A percentile compares a stretch with the other conserved stretches of the same genome.
These are phyloP conservation scores for Eupeodes luniger DNA, from an alignment of 2,888 invertebrate species.

Conservation along the genomic window DNA sequence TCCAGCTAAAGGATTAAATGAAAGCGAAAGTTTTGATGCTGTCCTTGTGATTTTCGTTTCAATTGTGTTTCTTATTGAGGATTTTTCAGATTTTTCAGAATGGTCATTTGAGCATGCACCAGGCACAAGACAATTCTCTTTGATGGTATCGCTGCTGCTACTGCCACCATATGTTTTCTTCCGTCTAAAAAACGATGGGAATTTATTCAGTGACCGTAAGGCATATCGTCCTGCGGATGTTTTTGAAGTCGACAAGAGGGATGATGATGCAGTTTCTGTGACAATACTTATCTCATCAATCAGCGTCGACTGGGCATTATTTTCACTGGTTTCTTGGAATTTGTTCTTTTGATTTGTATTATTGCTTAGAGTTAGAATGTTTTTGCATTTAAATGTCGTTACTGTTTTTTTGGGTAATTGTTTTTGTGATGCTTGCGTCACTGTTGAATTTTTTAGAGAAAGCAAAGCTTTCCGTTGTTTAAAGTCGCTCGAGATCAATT, in stretches of 20 bases:
- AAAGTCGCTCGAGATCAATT: slow-evolving; percentile 58
- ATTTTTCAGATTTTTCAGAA: slow-evolving; percentile 44
- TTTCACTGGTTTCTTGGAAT: slow-evolving; percentile 7
- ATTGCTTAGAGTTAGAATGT: slow-evolving; percentile 66
- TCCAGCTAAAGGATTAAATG: slow-evolving; percentile 58
- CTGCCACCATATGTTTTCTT: slow-evolving; percentile 50
- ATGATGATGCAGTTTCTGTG: slow-evolving; percentile 51
- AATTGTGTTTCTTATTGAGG: slow-evolving; percentile 31
- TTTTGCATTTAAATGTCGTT: slow-evolving; percentile 65
- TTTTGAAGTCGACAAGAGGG: background rate
- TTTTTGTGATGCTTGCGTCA: slow-evolving; percentile 22
- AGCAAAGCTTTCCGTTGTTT: slow-evolving; percentile 64
- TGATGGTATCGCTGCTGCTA: slow-evolving; percentile 47
- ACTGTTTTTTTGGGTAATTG: slow-evolving; percentile 22
- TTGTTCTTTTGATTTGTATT: slow-evolving; percentile 58
- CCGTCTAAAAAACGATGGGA: slow-evolving; percentile 76
- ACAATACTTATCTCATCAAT: slow-evolving; percentile 70
- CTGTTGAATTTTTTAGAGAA: slow-evolving; percentile 43
- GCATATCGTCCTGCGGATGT: slow-evolving; percentile 23
- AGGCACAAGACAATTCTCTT: slow-evolving; percentile 63
- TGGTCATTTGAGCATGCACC: slow-evolving; percentile 54
- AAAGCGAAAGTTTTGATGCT: slow-evolving; percentile 65
- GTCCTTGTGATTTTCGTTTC: slow-evolving; percentile 40
- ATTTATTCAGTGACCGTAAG: slow-evolving; percentile 65
- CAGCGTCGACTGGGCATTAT: slow-evolving; percentile 32